phyloP scores from a whole-genome alignment of 2,888 invertebrate species.

The Nysson spinosus region DNA sequence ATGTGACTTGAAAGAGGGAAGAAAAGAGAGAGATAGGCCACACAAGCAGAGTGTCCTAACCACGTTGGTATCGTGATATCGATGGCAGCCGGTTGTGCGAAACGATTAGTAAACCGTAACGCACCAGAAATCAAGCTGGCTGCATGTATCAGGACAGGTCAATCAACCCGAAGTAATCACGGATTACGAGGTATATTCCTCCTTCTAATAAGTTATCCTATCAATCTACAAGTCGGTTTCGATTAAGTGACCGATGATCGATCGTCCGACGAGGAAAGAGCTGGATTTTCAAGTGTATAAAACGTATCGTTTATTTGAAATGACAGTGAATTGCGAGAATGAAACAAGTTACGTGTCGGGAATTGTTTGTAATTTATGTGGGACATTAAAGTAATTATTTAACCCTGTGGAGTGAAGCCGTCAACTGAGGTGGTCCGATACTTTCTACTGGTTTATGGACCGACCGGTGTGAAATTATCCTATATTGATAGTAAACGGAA shows the following conservation, averaged over 20 bases:
- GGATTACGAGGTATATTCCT: conserved; percentile 28
- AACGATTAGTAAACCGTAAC: conserved; percentile 70
- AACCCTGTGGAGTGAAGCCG: too few species aligned
- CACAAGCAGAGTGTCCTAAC: conserved; percentile 34
- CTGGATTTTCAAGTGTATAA: too few species aligned
- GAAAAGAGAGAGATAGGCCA: conserved; percentile 16
- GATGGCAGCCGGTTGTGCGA: conserved; percentile 65
- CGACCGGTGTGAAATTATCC: too few species aligned
- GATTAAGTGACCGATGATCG: conserved; percentile 16
- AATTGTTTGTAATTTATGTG: too few species aligned
- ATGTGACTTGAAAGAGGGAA: conserved; percentile 8
- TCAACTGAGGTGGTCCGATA: too few species aligned
- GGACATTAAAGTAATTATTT: too few species aligned
- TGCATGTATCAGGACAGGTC: conserved; percentile 58
- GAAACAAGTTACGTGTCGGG: too few species aligned
- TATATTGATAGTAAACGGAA: too few species aligned
- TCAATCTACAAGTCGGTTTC: conserved; percentile 22
- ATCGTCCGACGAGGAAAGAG: background rate
- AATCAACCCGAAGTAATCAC: conserved; percentile 63
- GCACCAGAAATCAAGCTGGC: conserved; percentile 59
- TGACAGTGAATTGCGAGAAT: background rate
- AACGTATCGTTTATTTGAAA: too few species aligned
- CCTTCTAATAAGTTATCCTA: conserved; percentile 21
- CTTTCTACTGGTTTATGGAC: too few species aligned
- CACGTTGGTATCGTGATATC: conserved; percentile 38